Evolutionary conservation across 1,140 invertebrate genomes (phyloP), one percentile per base, ranked within the genome.

Genomic region (Aporrectodea caliginosa): DNA sequence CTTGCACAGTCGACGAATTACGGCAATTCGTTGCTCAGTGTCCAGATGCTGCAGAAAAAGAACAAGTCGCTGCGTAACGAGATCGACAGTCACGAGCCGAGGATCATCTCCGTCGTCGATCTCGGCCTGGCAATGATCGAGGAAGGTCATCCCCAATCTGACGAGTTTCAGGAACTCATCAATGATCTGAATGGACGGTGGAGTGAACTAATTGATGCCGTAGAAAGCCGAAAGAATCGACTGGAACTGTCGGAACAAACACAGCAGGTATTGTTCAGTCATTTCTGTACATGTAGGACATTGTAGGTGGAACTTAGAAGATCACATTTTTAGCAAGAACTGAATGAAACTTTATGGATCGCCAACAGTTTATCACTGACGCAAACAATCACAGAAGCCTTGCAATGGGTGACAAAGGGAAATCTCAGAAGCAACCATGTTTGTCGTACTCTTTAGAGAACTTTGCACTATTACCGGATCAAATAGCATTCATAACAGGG

Each of bases 1-100:
- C 91, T 95, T 77, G 97, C 97, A 0, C 93, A 92, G 32, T 96
- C 94, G 81, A 91, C 90, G 0, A 95, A 98, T 79, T 97, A 94
- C 87, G 98, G 98, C 73, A 98, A 95, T 87, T 96, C 94, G n/a
- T 89, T 99, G 12, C 98, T 98, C 90, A 96, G 96, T 88, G 97
- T 99, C 0, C 95, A 99, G 84, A 96, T 96, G 90, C 89, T 99
- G 69, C 96, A 98, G 88, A 99, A 99, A 91, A 99, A 99, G 90
- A 98, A 97, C 85, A 95, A 93, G 85, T 74, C 79, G 14, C 73
- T 79, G 58, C 73, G 69, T 73, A 79, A 81, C 0, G 98, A 99
- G 90, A 97, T 99, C 80, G 97, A 99, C 78, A 98, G 99, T 88
- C 98, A 99, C 86, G 97, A 99, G 88, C 96, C 95, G 1, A 92